These are phyloP conservation scores for Poeciliopsis gracilis DNA, from an alignment of 2,797 vertebrate species.

Conservation along the genomic window DNA sequence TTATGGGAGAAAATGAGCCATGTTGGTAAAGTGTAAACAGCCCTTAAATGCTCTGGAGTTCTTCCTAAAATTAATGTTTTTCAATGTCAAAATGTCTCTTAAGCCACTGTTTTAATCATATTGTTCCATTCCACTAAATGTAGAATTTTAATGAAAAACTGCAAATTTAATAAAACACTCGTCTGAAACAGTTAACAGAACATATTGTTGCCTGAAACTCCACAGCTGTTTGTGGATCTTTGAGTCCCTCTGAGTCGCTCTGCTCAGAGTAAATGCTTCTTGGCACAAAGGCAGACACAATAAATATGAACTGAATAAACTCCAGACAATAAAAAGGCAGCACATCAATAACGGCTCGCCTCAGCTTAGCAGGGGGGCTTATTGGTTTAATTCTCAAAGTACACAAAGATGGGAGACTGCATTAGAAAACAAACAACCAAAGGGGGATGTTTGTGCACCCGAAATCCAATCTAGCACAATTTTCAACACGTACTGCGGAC, in stretches of 20 bases:
- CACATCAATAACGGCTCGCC: conserved; percentile 71
- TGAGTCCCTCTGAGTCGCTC: conserved; percentile 45
- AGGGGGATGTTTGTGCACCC: conserved; percentile 38
- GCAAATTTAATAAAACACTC: conserved; percentile 16
- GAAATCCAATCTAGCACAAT: conserved; percentile 68
- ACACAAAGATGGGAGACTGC: conserved; percentile 63
- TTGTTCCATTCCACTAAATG: conserved; percentile 6
- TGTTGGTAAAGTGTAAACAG: not conserved
- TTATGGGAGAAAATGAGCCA: conserved; percentile 4
- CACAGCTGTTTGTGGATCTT: conserved; percentile 48
- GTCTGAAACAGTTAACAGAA: conserved; percentile 28
- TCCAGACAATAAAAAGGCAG: conserved; percentile 65
- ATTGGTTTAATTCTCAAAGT: conserved; percentile 77
- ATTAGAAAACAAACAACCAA: conserved; percentile 68
- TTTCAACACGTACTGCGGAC: conserved; percentile 67
- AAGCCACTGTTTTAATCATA: conserved; percentile 6
- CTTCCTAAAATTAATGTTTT: conserved; percentile 7
- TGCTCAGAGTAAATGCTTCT: conserved; percentile 53
- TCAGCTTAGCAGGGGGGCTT: conserved; percentile 65
- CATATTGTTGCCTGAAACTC: conserved; percentile 47
- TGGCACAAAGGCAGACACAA: conserved; percentile 63
- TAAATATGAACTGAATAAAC: conserved; percentile 70
- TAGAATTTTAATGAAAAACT: not conserved
- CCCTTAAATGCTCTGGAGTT: conserved; percentile 2
- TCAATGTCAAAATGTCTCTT: not conserved